phyloP scores from a whole-genome alignment of 1,140 invertebrate genomes.

The Luehdorfia chinensis region DNA sequence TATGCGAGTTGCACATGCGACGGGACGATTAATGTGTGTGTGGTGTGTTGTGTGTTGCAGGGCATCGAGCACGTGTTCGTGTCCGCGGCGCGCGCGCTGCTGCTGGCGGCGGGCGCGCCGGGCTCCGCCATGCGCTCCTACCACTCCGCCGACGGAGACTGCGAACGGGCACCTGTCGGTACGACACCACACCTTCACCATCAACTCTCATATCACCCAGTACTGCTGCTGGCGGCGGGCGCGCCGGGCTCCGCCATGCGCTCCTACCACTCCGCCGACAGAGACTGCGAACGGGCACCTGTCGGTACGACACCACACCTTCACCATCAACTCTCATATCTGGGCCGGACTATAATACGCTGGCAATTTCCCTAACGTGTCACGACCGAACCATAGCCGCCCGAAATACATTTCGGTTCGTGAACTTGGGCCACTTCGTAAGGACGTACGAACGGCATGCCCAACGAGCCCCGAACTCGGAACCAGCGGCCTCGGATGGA shows the following conservation, averaged over 20 bases:
- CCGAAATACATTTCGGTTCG: no score
- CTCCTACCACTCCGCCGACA: slow-evolving; percentile 50
- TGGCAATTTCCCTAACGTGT: no score
- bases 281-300: slow-evolving; percentile 36
- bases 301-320: no score
- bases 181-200: neutral
- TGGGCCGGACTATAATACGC: no score
- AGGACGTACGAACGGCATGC: no score
- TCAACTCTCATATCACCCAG: no score
- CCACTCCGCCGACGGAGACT: slow-evolving; percentile 42
- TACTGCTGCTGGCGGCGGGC: slow-evolving; percentile 62
- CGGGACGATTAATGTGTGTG: neutral
- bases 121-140: slow-evolving; percentile 75
- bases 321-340: no score
- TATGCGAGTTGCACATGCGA: neutral
- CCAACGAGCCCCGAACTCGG: no score
- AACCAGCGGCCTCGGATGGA: no score
- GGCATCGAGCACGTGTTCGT: slow-evolving; percentile 84
- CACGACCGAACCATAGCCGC: no score
- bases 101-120: slow-evolving; percentile 34
- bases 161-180: slow-evolving; percentile 46
- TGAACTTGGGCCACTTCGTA: no score
- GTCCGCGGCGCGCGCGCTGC: slow-evolving; percentile 79
- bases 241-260: slow-evolving; percentile 40
- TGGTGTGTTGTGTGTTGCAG: slow-evolving; percentile 37